Evolutionary conservation across 2,113 vertebrate species (phyloP), one percentile per base, ranked within the genome.

Genomic region (Psilopogon haemacephalus): DNA sequence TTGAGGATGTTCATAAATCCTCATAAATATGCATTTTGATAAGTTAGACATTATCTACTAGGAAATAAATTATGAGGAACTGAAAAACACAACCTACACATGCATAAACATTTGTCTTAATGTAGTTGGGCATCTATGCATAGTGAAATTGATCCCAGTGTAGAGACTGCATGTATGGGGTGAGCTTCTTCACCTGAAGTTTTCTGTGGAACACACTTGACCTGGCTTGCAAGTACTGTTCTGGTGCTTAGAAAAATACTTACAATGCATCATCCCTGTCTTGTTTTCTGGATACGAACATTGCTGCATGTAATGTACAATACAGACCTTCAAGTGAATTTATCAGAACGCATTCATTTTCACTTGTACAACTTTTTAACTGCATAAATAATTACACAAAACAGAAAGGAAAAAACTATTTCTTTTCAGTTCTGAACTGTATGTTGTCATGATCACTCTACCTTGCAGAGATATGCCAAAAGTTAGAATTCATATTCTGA

Each of bases 81-180:
- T 46, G 23, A 65, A 63, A 84, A 56, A 44, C n/a, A 24, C 48
- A 27, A 59, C 19, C 44, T 24, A 11, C 4, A 7, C 1, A 11
- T n/a, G 18, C 13, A 19, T 4, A 30, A 60, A 5, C 9, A 44
- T 71, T 70, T 63, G 26, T 56, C 21, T 12, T 63, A 33, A 18
- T 9, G 20, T 8, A 15, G 33, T 2, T 72, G 52, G 33, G 37
- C 55, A 46, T 18, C 19, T 42, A 3, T 7, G 35, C 27, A 58
- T 2, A 30, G 35, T 44, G 23, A 73, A 76, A 80, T 3, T 7
- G 35, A 73, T 62, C 9, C 40, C 38, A 3, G 1, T 17, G 37
- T 9, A 54, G 42, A 59, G 48, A 28, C 8, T 20, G 23, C 9
- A 24, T 7, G 4, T 10, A 11, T 0, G 33, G 30, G 1, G 11